phyloP scores from a whole-genome alignment of 2,888 invertebrate species.

The Epirrita christyi region DNA sequence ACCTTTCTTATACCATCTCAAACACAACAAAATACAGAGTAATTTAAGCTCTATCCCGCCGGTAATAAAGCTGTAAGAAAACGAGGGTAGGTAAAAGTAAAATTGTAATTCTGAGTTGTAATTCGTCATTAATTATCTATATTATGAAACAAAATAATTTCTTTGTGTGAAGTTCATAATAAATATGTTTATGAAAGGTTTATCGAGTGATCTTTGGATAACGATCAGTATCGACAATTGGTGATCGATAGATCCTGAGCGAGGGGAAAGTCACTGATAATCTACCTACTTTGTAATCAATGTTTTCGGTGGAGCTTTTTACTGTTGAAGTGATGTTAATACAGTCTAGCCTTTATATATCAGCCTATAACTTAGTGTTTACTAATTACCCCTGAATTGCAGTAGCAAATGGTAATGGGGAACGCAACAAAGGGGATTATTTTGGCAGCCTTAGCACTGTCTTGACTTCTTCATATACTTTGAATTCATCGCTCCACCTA shows the following conservation, averaged over 20 bases:
- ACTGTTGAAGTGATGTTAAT: no score
- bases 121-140: slow-evolving; percentile 48
- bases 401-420: no score
- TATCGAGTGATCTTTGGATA: slow-evolving; percentile 45
- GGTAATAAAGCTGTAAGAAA: slow-evolving; percentile 2
- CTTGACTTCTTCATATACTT: no score
- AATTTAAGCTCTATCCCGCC: slow-evolving; percentile 26
- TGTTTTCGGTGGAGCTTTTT: not conserved
- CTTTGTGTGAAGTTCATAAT: slow-evolving; percentile 47
- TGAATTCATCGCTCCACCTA: no score
- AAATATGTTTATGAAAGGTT: slow-evolving; percentile 43
- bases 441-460: no score
- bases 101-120: slow-evolving; percentile 34
- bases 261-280: slow-evolving; percentile 57
- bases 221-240: slow-evolving; percentile 49
- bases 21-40: not conserved
- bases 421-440: no score
- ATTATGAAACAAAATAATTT: slow-evolving; percentile 45
- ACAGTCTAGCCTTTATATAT: no score
- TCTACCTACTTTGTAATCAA: slow-evolving; percentile 34
- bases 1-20: slow-evolving; percentile 8
- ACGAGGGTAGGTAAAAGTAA: slow-evolving; percentile 1
- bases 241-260: slow-evolving; percentile 57
- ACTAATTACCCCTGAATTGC: no score
- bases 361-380: no score